Evolutionary conservation across 1,140 invertebrate genomes (phyloP).

Genomic region (Drosophila parabipectinata): DNA sequence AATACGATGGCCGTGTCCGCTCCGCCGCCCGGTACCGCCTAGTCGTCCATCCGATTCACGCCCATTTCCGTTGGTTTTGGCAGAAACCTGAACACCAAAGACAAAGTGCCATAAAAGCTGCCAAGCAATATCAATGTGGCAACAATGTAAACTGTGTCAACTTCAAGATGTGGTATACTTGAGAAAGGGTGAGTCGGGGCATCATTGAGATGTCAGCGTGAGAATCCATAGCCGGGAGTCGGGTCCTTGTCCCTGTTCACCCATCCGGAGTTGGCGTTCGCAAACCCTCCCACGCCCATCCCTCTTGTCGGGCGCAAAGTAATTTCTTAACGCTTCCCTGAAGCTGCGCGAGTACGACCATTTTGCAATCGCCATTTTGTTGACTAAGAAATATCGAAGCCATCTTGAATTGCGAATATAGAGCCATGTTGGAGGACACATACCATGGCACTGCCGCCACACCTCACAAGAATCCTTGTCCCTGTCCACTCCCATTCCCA

Average conservation of each 20-base stretch:
- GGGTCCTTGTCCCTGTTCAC: neutral
- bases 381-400: conserved; percentile 82
- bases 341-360: conserved; percentile 59
- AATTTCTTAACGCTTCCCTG: conserved; percentile 49
- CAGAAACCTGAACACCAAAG: conserved; percentile 74
- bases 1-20: conserved; percentile 68
- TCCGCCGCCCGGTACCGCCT: conserved; percentile 26
- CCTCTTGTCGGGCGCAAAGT: conserved; percentile 30
- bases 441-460: conserved; percentile 7
- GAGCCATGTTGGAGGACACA: conserved; percentile 56
- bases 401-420: conserved; percentile 80
- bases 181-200: neutral
- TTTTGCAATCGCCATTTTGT: conserved; percentile 81
- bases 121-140: conserved; percentile 80
- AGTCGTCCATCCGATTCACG: conserved; percentile 13
- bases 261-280: neutral
- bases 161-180: conserved; percentile 38
- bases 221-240: neutral
- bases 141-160: conserved; percentile 82
- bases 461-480: neutral
- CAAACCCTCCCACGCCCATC: conserved; percentile 20
- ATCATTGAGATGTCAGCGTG: conserved; percentile 17
- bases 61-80: conserved; percentile 52
- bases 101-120: conserved; percentile 80
- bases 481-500: neutral